phyloP scores from a whole-genome alignment of 2,888 invertebrate genomes.

The Perizoma flavofasciatum region DNA sequence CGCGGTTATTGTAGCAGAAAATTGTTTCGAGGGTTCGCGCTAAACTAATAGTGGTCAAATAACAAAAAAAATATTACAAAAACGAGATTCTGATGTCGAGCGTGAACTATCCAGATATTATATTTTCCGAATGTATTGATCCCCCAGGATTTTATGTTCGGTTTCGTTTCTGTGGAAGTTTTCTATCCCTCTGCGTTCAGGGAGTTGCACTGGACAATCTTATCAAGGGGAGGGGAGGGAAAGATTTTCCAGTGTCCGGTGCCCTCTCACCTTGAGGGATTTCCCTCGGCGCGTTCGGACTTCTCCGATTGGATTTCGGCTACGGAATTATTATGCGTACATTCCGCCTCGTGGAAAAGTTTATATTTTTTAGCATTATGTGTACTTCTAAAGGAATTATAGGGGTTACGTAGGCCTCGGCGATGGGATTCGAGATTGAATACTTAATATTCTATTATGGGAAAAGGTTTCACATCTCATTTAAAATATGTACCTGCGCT shows the following conservation, averaged over 20 bases:
- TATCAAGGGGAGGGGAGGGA: constrained; percentile 72
- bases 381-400: constrained; percentile 43
- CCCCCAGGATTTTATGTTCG: constrained; percentile 76
- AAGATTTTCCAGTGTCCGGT: constrained; percentile 80
- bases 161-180: constrained; percentile 80
- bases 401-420: constrained; percentile 45
- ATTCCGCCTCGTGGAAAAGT: constrained; percentile 61
- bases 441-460: constrained; percentile 45
- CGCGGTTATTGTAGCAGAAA: constrained; percentile 39
- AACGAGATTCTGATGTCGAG: constrained; percentile 60
- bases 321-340: constrained; percentile 76
- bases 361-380: constrained; percentile 54
- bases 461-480: constrained; percentile 33
- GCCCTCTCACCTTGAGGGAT: constrained; percentile 77
- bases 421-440: constrained; percentile 48
- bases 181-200: constrained; percentile 81
- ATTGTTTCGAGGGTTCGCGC: constrained; percentile 38
- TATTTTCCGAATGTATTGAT: constrained; percentile 80
- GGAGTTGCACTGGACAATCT: constrained; percentile 83
- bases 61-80: constrained; percentile 56
- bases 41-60: constrained; percentile 58
- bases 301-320: constrained; percentile 75
- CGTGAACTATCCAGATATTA: constrained; percentile 75
- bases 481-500: constrained; percentile 25
- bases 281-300: constrained; percentile 67